Conservation (phyloP, 1,140 invertebrate species). For the Hirudo medicinalis region DNA sequence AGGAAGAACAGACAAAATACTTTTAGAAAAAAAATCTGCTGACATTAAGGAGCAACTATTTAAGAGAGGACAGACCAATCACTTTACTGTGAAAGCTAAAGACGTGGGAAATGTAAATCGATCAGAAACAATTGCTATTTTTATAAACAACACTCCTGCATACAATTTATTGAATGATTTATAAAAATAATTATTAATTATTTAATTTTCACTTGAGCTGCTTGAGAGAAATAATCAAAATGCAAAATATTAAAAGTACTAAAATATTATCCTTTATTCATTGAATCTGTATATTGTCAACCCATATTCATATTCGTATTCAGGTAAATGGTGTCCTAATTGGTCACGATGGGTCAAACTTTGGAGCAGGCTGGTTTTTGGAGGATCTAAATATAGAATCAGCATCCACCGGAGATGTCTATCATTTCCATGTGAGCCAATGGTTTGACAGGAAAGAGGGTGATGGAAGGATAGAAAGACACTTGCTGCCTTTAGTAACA, state of each 20-base stretch:
- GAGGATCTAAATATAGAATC: not conserved
- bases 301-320: not conserved
- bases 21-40: slow-evolving; percentile 26
- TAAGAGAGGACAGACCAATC: slow-evolving; percentile 35
- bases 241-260: not conserved
- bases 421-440: not conserved
- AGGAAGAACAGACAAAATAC: slow-evolving; percentile 35
- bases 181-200: no score
- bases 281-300: not conserved
- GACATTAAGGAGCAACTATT: slow-evolving; percentile 36
- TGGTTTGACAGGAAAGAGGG: not conserved
- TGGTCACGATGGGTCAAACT: not conserved
- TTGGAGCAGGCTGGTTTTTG: not conserved
- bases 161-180: no score
- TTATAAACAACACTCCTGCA: no score
- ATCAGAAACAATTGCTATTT: not conserved
- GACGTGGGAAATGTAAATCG: slow-evolving; percentile 33
- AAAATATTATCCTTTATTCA: not conserved
- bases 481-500: not conserved
- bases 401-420: not conserved
- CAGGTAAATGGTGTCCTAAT: not conserved
- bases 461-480: not conserved
- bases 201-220: slow-evolving; percentile 5
- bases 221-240: not conserved
- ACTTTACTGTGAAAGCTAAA: slow-evolving; percentile 35